phyloP scores from a whole-genome alignment of 37 sponge, comb jelly and placozoan genomes.

The Tethya wilhelma region DNA sequence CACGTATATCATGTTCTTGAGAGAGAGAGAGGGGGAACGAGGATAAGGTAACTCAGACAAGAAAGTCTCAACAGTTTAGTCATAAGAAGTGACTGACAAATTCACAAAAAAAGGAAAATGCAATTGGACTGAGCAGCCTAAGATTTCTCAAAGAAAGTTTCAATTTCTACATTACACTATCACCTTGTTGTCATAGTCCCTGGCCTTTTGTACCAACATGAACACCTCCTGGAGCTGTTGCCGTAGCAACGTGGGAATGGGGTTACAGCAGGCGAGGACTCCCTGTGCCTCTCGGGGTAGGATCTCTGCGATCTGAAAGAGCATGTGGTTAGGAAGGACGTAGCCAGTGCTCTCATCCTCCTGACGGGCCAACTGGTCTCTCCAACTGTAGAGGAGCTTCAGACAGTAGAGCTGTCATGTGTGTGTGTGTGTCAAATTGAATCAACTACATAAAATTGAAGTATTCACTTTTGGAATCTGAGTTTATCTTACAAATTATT shows the following conservation, averaged over 20 bases:
- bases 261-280: conserved; percentile 92
- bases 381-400: conserved; percentile 77
- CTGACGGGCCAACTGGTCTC: conserved; percentile 80
- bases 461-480: no score
- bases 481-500: not conserved
- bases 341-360: conserved; percentile 92
- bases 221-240: conserved; percentile 80
- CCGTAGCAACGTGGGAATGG: conserved; percentile 86
- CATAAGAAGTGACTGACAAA: not conserved
- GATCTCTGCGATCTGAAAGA: conserved; percentile 89
- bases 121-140: no score
- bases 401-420: conserved; percentile 65
- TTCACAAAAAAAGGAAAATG: not conserved
- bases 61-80: not conserved
- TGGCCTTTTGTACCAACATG: conserved; percentile 66
- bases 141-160: no score
- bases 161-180: no score
- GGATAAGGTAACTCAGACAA: no score
- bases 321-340: conserved; percentile 96
- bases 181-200: no score
- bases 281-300: conserved; percentile 87
- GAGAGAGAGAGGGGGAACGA: no score
- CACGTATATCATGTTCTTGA: no score
- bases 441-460: no score
- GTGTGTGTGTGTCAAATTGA: no score